Percentiles rank a stretch among this genome's conserved stretches.
phyloP scores from a whole-genome alignment of 2,888 invertebrate genomes.

The Scrobipalpa atriplicella region DNA sequence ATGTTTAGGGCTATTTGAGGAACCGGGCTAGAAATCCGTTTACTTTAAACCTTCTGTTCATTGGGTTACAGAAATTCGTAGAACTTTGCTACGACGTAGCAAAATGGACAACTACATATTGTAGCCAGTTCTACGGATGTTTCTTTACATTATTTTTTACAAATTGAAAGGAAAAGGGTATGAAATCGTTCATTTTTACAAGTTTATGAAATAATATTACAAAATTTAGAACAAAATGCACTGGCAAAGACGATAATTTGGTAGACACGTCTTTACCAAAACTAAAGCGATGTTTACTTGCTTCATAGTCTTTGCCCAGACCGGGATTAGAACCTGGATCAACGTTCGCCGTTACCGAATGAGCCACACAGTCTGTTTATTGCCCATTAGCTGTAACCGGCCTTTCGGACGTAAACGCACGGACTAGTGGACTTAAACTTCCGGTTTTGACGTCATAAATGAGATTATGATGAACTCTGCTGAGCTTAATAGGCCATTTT shows the following conservation, averaged over 20 bases:
- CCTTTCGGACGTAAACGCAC: conserved; percentile 9
- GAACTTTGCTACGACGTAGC: background rate
- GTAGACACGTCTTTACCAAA: no score
- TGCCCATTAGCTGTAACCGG: conserved; percentile 50
- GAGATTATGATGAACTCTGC: conserved; percentile 26
- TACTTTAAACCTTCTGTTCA: no score
- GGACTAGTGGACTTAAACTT: conserved; percentile 16
- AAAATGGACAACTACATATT: background rate
- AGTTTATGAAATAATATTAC: no score
- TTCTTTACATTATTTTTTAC: no score
- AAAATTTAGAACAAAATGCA: no score
- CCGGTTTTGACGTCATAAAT: conserved; percentile 2
- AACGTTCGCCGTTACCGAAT: conserved; percentile 50
- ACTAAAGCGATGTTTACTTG: background rate
- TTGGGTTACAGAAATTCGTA: background rate
- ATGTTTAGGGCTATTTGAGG: no score
- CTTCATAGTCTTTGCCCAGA: conserved; percentile 32
- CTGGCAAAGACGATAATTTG: no score
- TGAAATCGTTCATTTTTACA: no score
- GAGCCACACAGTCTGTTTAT: conserved; percentile 56
- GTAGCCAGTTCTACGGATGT: no score
- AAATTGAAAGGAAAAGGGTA: no score
- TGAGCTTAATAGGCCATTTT: background rate
- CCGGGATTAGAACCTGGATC: conserved; percentile 55
- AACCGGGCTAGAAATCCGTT: no score